Base-by-base conservation (phyloP, 1,140 invertebrate species). In the Mesaphorura yosii region DNA sequence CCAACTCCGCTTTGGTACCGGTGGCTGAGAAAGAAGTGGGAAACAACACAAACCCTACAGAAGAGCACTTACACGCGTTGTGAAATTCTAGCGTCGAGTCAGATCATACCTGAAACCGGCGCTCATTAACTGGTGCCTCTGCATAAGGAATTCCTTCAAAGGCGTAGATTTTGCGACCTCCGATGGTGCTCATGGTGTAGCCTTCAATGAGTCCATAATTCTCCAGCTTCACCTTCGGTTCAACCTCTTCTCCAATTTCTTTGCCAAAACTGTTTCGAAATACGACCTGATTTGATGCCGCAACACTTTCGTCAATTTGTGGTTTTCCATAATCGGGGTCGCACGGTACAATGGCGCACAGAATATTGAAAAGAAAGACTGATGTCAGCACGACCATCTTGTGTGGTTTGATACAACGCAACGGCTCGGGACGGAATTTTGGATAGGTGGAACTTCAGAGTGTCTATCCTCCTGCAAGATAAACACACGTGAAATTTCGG, bases 291-390 rank as follows among this genome's bases (percentile, higher is more conserved):
- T 12, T 38, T 47, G 4, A 4, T 34, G 28, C 6, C 1, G 20
- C 1, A 39, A 17, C 1, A 23, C 2, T 26, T 39, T 19, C n/a
- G 2, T 2, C 23, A 20, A 51, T 53, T 28, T 53, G 48, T 10
- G 57, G 51, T 28, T 22, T 17, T 2, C 26, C 23, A 41, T 34
- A 54, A 17, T 48, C 1, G n/a, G 42, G 34, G 26, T 58, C 57
- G 41, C 57, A 58, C 12, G 51, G 47, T 1, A 53, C 47, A 6
- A 58, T 31, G 4, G 53, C 57, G 51, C 57, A 58, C 0, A 54
- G 20, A 10, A 58, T 23, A 40, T 58, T 49, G 15, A 50, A 39
- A 23, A 58, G 25, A 28, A 58, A 58, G 1, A 29, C 15, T n/a
- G 15, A 27, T 5, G 31, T 6, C n/a, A n/a, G n/a, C 42, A 53